These are phyloP conservation scores for Theodoxus fluviatilis DNA, from an alignment of 2,888 invertebrate genomes.

Conservation along the genomic window DNA sequence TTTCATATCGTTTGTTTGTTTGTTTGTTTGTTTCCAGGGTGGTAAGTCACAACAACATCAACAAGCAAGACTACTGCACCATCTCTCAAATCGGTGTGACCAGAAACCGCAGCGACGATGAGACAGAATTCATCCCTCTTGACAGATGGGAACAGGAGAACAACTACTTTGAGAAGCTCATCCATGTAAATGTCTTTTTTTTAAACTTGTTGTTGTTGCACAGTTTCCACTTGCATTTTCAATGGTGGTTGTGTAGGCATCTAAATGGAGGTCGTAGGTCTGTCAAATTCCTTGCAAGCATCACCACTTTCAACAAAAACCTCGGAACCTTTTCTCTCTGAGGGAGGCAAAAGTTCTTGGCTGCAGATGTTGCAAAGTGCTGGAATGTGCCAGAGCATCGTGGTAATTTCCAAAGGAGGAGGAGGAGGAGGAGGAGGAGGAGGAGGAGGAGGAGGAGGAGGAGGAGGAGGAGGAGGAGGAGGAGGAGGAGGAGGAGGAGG, in stretches of 20 bases:
- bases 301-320: too few species aligned
- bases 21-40: slow-evolving; percentile 69
- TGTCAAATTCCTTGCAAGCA: not conserved
- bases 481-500: too few species aligned
- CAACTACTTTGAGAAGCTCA: slow-evolving; percentile 79
- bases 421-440: too few species aligned
- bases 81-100: slow-evolving; percentile 84
- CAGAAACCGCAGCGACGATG: slow-evolving; percentile 71
- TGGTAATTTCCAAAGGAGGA: too few species aligned
- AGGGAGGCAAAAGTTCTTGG: too few species aligned
- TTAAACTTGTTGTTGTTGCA: not conserved
- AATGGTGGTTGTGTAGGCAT: not conserved
- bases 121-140: slow-evolving; percentile 81
- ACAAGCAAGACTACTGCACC: slow-evolving; percentile 79
- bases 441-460: too few species aligned
- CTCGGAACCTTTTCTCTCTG: too few species aligned
- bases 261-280: not conserved
- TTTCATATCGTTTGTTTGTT: not conserved
- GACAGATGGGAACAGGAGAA: slow-evolving; percentile 84
- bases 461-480: too few species aligned
- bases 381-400: too few species aligned
- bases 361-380: too few species aligned
- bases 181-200: slow-evolving; percentile 72
- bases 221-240: not conserved
- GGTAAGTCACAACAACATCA: slow-evolving; percentile 76